These are phyloP conservation scores for Caradrina clavipalpis DNA, from an alignment of 2,888 invertebrate species.

Conservation along the genomic window DNA sequence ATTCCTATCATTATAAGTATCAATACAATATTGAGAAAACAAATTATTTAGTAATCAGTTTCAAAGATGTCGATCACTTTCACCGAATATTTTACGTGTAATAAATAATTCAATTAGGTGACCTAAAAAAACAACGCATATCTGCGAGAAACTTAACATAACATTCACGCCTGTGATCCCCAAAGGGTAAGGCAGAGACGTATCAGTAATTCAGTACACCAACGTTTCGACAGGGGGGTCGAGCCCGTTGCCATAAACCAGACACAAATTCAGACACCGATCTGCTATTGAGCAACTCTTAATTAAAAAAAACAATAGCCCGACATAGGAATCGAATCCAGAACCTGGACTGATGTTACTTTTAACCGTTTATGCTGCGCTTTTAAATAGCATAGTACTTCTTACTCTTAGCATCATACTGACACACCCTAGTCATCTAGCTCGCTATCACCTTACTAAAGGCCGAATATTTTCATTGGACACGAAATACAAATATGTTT, in stretches of 20 bases:
- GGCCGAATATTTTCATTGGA: too few relatives aligned
- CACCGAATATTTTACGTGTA: slow-evolving; percentile 51
- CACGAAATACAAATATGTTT: too few relatives aligned
- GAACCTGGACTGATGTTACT: not conserved
- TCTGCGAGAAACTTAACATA: slow-evolving; percentile 8
- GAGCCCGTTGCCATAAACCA: too few relatives aligned
- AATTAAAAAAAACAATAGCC: too few relatives aligned
- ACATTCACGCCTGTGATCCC: not conserved
- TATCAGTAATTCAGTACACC: not conserved
- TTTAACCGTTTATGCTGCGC: too few relatives aligned
- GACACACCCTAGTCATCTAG: too few relatives aligned
- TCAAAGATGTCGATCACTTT: slow-evolving; percentile 58
- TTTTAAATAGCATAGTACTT: too few relatives aligned
- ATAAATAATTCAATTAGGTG: slow-evolving; percentile 60
- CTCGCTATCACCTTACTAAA: too few relatives aligned
- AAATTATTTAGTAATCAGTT: slow-evolving; percentile 58
- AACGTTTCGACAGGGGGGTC: too few relatives aligned
- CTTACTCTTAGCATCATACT: too few relatives aligned
- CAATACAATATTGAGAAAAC: slow-evolving; percentile 37
- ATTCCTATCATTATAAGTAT: slow-evolving; percentile 2
- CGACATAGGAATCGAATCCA: not conserved
- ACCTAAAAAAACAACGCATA: slow-evolving; percentile 54
- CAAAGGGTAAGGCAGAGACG: not conserved
- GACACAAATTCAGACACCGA: too few relatives aligned
- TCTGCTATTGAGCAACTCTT: too few relatives aligned